These are phyloP conservation scores for Talpa occidentalis DNA, from an alignment of 2,113 vertebrate genomes.

Conservation along the genomic window DNA sequence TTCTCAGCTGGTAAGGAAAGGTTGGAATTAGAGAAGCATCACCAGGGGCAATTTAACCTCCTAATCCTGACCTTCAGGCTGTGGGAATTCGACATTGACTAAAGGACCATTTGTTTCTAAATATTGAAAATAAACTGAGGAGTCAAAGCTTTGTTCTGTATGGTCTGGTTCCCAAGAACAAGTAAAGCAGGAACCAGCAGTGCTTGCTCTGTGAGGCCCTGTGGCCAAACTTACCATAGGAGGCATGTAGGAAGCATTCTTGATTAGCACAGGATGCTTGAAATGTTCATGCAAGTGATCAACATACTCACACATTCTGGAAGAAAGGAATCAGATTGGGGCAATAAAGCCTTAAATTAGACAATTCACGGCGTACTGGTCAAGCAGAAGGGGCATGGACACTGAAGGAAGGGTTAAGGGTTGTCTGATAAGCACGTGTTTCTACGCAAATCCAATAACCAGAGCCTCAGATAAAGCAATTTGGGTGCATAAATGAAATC, in stretches of 20 bases:
- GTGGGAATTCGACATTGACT: background rate
- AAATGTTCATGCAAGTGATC: conserved; percentile 94
- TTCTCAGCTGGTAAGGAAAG: background rate
- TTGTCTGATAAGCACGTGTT: background rate
- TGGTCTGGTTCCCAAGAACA: background rate
- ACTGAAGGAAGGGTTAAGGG: background rate
- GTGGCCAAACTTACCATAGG: conserved; percentile 84
- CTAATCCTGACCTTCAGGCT: background rate
- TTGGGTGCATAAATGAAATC: background rate
- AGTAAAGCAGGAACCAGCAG: background rate
- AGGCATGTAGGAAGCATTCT: conserved; percentile 88
- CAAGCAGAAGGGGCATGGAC: background rate
- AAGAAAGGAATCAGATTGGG: background rate
- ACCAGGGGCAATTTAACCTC: background rate
- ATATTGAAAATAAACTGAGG: background rate
- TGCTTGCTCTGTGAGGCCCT: background rate
- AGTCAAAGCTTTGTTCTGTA: background rate
- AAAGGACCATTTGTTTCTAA: conserved; percentile 18
- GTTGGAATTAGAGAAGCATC: background rate
- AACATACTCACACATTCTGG: conserved; percentile 93
- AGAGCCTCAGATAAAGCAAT: background rate
- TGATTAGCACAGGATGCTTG: conserved; percentile 87
- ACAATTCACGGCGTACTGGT: too few species aligned
- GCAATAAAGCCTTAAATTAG: background rate
- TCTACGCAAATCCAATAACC: background rate